phyloP scores from a whole-genome alignment of 2,113 vertebrate species.

The Tychaedon coryphoeus region DNA sequence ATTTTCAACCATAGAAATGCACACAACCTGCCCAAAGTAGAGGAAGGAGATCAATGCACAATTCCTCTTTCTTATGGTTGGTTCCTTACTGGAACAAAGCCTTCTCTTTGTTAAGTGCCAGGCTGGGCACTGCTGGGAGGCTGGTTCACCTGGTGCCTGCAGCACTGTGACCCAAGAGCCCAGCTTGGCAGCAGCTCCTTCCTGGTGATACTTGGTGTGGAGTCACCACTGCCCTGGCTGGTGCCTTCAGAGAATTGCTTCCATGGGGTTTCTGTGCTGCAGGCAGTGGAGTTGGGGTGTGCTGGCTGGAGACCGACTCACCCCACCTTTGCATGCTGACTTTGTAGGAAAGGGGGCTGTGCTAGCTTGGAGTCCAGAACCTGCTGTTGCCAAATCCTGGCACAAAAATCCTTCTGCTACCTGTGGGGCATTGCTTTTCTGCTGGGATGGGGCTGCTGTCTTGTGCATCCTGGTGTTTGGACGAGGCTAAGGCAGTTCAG shows the following conservation, averaged over 20 bases:
- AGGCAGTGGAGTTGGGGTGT: rapidly evolving
- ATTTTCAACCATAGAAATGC: background rate
- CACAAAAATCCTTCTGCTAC: background rate
- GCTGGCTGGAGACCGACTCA: background rate
- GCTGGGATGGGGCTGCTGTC: background rate
- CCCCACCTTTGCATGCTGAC: background rate
- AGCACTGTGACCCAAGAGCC: rapidly evolving
- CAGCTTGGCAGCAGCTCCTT: background rate
- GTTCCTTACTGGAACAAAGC: background rate
- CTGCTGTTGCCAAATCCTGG: background rate
- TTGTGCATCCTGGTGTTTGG: background rate
- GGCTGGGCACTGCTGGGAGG: rapidly evolving
- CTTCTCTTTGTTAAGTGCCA: background rate
- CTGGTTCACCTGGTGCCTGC: background rate
- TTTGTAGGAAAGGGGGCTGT: background rate
- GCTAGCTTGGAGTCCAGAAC: background rate
- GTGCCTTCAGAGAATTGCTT: background rate
- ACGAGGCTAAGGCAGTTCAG: background rate
- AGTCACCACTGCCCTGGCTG: background rate
- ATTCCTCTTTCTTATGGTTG: background rate
- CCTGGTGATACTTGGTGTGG: background rate
- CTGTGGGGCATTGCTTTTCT: background rate
- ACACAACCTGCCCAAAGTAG: background rate
- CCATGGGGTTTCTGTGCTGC: background rate
- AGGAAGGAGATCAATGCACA: background rate